Base-by-base conservation (phyloP, 1,140 invertebrate genomes). In the Bombus consobrinus region DNA sequence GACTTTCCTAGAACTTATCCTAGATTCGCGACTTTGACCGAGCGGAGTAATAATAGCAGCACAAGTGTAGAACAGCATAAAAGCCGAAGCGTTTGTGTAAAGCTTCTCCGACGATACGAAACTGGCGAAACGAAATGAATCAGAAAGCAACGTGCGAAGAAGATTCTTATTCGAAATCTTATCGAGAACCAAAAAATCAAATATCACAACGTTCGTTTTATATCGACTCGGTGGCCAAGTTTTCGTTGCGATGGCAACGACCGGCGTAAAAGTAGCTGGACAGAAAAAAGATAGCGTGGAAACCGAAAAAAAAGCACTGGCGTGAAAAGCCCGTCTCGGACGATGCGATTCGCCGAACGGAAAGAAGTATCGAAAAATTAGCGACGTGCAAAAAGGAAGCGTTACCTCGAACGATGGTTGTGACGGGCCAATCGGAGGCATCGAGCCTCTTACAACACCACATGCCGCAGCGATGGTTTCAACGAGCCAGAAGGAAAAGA, bases 381-480 rank as follows among this genome's bases (percentile, higher is more conserved):
- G 78, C 84, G 79, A 86, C 64, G 88, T 90, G 88, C 88, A 90
- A 86, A 88, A 80, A 83, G 83, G 83, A 81, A 90, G 74, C 74
- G 66, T 93, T 93, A 93, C 92, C 93, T 93, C 91, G 88, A 59
- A 92, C 79, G 69, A 93, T 79, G 87, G 91, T 91, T 59, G 92
- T 92, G 83, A 93, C 88, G 57, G 92, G 92, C 91, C 92, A 92
- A 87, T 92, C 91, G 73, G 92, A 93, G 53, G 85, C 73, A 86
- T 92, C 89, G 74, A 92, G 88, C 81, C 87, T 92, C 85, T 93
- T 93, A 86, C 92, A 93, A 89, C 92, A 93, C 93, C 93, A 93
- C 93, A 93, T 93, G 47, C 71, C 87, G 72, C 76, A 39, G 71
- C 59, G 71, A 59, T 34, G 34, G 53, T 76, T n/a, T 85, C 37